These are phyloP conservation scores for Melanotaenia pygmaea DNA, from an alignment of 2,797 vertebrate species.

Conservation along the genomic window DNA sequence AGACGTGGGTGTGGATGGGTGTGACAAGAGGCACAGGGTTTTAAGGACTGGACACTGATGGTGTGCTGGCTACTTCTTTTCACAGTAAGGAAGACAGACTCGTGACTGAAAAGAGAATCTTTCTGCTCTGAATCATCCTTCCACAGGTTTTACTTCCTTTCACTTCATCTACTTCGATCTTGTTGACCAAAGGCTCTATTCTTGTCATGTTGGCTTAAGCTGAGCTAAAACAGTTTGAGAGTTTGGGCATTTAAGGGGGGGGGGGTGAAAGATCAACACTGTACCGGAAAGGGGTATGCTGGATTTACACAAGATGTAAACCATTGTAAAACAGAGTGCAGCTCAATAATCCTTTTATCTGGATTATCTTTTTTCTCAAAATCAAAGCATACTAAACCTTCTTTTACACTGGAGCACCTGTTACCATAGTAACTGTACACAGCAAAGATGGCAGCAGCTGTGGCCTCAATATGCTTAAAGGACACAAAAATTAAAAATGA, in stretches of 20 bases:
- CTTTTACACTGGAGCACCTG: not conserved
- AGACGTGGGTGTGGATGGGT: not conserved
- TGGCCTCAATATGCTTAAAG: not conserved
- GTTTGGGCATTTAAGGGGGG: not conserved
- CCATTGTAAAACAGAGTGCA: not conserved
- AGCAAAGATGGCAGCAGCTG: conserved; percentile 7
- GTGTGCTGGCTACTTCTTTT: not conserved
- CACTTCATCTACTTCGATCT: not conserved
- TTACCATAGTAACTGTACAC: conserved; percentile 6
- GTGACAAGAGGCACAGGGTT: not conserved
- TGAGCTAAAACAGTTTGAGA: not conserved
- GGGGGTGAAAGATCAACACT: not conserved
- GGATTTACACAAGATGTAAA: conserved; percentile 1
- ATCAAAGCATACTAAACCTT: not conserved
- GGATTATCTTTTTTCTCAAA: conserved; percentile 14
- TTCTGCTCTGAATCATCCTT: not conserved
- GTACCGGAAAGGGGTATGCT: not conserved
- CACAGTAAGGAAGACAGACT: not conserved
- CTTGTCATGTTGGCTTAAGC: not conserved
- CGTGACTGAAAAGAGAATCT: not conserved
- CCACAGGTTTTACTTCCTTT: not conserved
- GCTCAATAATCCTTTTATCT: conserved; percentile 18
- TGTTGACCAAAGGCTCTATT: not conserved
- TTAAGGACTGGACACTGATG: not conserved
- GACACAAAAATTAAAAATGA: not conserved